Percentiles rank a stretch among this genome's conserved stretches.
Evolutionary conservation across 2,113 vertebrate genomes (phyloP).

Genomic region (Gobio gobio): DNA sequence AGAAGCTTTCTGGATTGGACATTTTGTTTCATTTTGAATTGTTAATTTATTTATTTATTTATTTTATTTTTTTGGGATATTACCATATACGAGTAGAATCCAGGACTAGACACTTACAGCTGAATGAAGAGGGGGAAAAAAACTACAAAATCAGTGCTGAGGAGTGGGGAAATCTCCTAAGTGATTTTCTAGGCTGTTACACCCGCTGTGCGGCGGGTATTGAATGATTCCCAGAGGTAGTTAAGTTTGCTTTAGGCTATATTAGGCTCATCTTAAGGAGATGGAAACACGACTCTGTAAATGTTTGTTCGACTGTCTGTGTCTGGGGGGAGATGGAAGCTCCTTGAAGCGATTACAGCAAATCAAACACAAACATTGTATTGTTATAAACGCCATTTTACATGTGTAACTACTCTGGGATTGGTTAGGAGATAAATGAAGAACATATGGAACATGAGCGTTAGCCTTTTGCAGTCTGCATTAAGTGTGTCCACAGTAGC

Average conservation of each 20-base stretch:
- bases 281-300: constrained; percentile 50
- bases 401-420: constrained; percentile 23
- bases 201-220: constrained; percentile 27
- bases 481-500: constrained; percentile 33
- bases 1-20: neutral
- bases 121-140: neutral
- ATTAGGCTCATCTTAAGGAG: constrained; percentile 47
- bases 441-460: constrained; percentile 43
- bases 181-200: constrained; percentile 53
- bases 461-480: constrained; percentile 25
- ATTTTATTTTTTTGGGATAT: too few relatives aligned
- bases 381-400: neutral
- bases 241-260: constrained; percentile 53
- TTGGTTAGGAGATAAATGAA: constrained; percentile 43
- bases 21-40: neutral
- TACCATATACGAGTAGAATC: neutral
- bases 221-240: constrained; percentile 42
- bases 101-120: constrained; percentile 14
- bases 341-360: constrained; percentile 18
- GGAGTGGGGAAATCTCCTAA: constrained; percentile 41
- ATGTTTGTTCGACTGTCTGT: constrained; percentile 48
- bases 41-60: neutral
- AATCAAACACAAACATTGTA: constrained; percentile 12
- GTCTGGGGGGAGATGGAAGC: constrained; percentile 19
- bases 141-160: constrained; percentile 21